Evolutionary conservation across 2,888 invertebrate species (phyloP), one percentile per base, ranked within the genome.

Genomic region (Teinopalpus imperialis): DNA sequence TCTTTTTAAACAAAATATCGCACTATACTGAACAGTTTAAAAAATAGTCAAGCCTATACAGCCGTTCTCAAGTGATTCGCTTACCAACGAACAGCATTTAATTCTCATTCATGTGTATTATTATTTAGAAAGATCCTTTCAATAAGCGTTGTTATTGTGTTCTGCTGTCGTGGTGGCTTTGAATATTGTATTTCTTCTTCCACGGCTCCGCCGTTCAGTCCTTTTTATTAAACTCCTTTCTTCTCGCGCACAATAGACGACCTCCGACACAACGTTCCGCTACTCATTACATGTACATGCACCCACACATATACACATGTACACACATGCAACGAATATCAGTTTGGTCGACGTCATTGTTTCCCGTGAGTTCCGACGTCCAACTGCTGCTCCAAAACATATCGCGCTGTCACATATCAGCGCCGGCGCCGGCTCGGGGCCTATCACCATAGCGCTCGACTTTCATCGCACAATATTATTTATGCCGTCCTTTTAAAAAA

Each of bases 191-290:
- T 65, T 66, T 61, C 57, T 61, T 57, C 51, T 47, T 54, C 53
- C 53, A 56, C 62, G 56, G 48, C 65, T 65, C 66, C 59, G 61
- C 57, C 56, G 60, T 61, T 59, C 55, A 59, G 59, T 59, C 62
- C 56, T 66, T 69, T 70, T 65, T 71, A 73, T 74, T 70, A 69
- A 71, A 74, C 61, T 66, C 61, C 61, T 63, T 63, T 66, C 65
- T 69, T 66, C 47, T 43, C 46, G 47, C 43, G 47, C 53, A 71
- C 66, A 70, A 69, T 67, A 48, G 63, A 48, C 35, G 31, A 49
- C 52, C 16, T 37, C 30, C 13, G 24, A 32, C 23, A 31, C 8
- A 24, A 3, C 16, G 31, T n/a, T n/a, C n/a, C n/a, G n/a, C n/a
- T n/a, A n/a, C n/a, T n/a, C n/a, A n/a, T n/a, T n/a, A n/a, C n/a